These are phyloP conservation scores for Camponotus floridanus DNA, from an alignment of 1,140 invertebrate species.

Conservation along the genomic window DNA sequence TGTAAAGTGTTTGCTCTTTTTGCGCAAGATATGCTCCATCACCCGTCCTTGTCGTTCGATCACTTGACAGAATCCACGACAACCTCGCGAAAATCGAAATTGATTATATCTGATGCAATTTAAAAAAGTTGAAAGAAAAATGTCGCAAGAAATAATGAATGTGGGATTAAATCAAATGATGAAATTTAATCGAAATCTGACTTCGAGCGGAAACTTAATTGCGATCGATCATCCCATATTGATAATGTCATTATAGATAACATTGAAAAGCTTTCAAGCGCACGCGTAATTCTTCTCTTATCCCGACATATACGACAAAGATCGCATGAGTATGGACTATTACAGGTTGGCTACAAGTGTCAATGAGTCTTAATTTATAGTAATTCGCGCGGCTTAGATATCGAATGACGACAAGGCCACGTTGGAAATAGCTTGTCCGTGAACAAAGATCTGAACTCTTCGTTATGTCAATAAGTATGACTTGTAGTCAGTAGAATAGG, in stretches of 20 bases:
- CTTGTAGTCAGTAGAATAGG: not conserved
- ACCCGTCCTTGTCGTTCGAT: not conserved
- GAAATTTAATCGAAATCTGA: slow-evolving; percentile 1
- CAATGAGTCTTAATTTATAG: slow-evolving; percentile 24
- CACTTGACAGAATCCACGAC: not conserved
- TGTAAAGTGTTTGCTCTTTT: slow-evolving; percentile 27
- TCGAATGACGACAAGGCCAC: slow-evolving; percentile 59
- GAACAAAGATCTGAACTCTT: not conserved
- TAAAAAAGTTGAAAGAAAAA: not conserved
- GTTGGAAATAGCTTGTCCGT: slow-evolving; percentile 68
- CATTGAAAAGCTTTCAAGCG: not conserved
- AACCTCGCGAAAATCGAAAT: not conserved
- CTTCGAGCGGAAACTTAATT: not conserved
- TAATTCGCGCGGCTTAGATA: slow-evolving; percentile 53
- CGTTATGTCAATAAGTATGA: not conserved
- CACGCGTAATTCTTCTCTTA: not conserved
- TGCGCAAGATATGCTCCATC: not conserved
- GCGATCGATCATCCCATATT: slow-evolving; percentile 3
- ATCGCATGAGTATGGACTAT: not conserved
- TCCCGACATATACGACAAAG: not conserved
- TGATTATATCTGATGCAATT: not conserved
- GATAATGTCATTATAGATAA: slow-evolving; percentile 26
- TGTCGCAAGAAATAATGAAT: not conserved
- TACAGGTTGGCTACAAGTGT: not conserved
- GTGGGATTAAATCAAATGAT: not conserved